phyloP scores from a whole-genome alignment of 1,140 invertebrate species.

The Zaprionus vittiger region DNA sequence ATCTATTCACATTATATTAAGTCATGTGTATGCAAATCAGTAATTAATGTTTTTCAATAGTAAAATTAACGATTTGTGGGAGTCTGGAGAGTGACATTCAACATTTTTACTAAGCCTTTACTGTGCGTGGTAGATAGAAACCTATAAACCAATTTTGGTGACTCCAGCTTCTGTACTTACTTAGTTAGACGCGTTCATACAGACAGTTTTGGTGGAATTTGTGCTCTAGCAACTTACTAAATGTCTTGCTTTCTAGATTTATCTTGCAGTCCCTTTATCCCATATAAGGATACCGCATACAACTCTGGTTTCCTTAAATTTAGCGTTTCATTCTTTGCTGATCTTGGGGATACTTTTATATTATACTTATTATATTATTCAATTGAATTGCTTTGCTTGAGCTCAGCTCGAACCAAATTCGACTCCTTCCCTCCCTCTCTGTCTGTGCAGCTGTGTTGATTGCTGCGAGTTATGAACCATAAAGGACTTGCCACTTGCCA shows the following conservation, averaged over 20 bases:
- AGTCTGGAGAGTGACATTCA: too few species aligned
- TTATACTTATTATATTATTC: slow-evolving; percentile 9
- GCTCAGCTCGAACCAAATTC: slow-evolving; percentile 29
- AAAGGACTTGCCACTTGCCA: slow-evolving; percentile 43
- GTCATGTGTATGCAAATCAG: background rate
- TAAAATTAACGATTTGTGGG: background rate
- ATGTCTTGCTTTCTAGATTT: too few species aligned
- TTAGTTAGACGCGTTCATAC: background rate
- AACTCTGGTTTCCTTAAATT: background rate
- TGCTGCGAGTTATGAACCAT: slow-evolving; percentile 44
- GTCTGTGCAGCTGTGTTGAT: background rate
- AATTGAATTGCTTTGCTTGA: slow-evolving; percentile 43
- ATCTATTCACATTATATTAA: background rate
- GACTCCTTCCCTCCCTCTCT: background rate
- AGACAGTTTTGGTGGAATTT: background rate
- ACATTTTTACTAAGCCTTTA: too few species aligned
- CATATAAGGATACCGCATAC: too few species aligned
- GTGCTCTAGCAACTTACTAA: too few species aligned
- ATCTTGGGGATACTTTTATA: background rate
- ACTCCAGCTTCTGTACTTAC: background rate
- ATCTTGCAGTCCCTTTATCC: too few species aligned
- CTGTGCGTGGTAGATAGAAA: background rate
- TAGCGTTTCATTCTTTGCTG: background rate
- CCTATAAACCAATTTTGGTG: background rate
- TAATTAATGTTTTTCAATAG: background rate